These are phyloP conservation scores for Sinelater perroti DNA, from an alignment of 2,888 invertebrate species.

Conservation along the genomic window DNA sequence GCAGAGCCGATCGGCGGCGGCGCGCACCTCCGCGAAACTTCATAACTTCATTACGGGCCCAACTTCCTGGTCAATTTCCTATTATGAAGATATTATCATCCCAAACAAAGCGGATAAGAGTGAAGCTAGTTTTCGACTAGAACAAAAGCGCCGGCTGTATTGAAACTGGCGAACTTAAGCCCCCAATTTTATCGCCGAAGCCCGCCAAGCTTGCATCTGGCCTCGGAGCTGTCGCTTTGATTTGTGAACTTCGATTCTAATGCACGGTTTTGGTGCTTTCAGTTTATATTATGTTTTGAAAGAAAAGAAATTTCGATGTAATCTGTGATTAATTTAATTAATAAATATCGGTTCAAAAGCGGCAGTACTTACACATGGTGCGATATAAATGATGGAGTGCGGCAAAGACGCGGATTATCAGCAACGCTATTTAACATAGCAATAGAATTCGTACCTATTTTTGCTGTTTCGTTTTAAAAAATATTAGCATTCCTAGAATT, in stretches of 20 bases:
- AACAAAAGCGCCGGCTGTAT: constrained; percentile 41
- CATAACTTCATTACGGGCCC: constrained; percentile 48
- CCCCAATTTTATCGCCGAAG: constrained; percentile 23
- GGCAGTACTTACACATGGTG: too few relatives aligned
- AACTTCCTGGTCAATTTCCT: constrained; percentile 50
- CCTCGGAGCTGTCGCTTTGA: constrained; percentile 10
- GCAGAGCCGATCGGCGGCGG: constrained; percentile 9
- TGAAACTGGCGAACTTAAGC: constrained; percentile 16
- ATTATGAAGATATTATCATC: constrained; percentile 52
- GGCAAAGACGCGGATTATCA: too few relatives aligned
- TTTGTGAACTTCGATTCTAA: constrained; percentile 3
- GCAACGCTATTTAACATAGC: too few relatives aligned
- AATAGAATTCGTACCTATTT: too few relatives aligned
- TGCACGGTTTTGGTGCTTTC: background rate
- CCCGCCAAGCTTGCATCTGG: constrained; percentile 16
- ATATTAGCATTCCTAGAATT: too few relatives aligned
- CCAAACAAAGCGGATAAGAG: constrained; percentile 54
- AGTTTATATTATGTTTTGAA: too few relatives aligned
- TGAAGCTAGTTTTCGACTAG: constrained; percentile 45
- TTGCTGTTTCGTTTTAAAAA: too few relatives aligned
- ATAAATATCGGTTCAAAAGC: too few relatives aligned
- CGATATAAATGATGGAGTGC: too few relatives aligned
- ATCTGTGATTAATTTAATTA: too few relatives aligned
- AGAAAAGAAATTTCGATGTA: too few relatives aligned
- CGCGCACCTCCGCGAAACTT: background rate